A percentile compares a stretch with the other conserved stretches of the same genome.
These are phyloP conservation scores for Varanus salvator DNA, from an alignment of 2,113 vertebrate species.

Conservation along the genomic window DNA sequence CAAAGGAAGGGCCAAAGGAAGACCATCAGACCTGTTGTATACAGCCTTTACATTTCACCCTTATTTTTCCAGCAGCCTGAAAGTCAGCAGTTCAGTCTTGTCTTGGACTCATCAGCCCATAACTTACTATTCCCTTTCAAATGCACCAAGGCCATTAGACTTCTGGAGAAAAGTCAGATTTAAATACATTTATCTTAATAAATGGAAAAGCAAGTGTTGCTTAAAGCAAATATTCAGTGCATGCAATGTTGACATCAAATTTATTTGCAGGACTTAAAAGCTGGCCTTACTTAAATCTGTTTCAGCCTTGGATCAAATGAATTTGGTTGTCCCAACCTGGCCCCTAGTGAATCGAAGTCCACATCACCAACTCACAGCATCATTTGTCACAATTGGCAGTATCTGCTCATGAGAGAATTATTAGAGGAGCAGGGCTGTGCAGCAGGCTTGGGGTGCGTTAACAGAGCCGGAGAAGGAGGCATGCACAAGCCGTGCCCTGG, in stretches of 20 bases:
- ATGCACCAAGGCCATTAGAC: neutral
- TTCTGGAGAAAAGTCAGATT: conserved; percentile 44
- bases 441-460: conserved; percentile 48
- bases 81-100: neutral
- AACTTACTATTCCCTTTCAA: conserved; percentile 39
- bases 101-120: neutral
- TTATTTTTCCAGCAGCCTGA: neutral
- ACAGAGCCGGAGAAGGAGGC: conserved; percentile 29
- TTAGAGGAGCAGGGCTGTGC: conserved; percentile 3
- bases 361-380: neutral
- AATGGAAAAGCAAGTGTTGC: conserved; percentile 34
- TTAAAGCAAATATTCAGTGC: conserved; percentile 33
- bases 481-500: conserved; percentile 59
- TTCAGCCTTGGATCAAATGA: conserved; percentile 30
- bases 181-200: conserved; percentile 29
- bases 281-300: conserved; percentile 39
- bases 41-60: neutral
- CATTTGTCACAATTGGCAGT: neutral
- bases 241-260: conserved; percentile 6
- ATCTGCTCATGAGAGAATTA: conserved; percentile 17
- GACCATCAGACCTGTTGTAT: neutral
- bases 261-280: conserved; percentile 52
- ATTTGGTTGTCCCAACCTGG: neutral
- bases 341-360: neutral
- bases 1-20: conserved; percentile 10